Conservation (phyloP, 2,113 vertebrate species). For the Cavia aperea region DNA sequence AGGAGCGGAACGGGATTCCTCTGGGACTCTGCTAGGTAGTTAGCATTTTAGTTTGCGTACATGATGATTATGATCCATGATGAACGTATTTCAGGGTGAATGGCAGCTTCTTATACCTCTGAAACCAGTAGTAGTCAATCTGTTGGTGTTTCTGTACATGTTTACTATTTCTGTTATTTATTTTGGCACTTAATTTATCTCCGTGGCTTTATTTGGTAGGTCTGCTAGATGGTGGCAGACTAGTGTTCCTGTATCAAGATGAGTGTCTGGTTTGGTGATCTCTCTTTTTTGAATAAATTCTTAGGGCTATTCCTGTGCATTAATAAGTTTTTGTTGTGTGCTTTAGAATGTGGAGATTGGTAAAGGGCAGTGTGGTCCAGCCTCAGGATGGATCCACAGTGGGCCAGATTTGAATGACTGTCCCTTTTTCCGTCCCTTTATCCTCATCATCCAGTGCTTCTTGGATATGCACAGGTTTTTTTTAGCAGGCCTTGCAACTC, state of each 20-base stretch:
- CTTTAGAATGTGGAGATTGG: not conserved
- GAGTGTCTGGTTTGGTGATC: not conserved
- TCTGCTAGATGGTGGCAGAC: not conserved
- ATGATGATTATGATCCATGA: not conserved
- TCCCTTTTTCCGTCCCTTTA: not conserved
- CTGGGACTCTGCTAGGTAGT: not conserved
- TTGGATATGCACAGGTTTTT: not conserved
- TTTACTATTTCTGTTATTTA: not conserved
- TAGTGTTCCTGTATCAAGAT: not conserved
- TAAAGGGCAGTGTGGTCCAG: not conserved
- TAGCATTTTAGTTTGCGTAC: rapidly evolving
- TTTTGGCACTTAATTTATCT: not conserved
- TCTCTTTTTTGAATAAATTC: not conserved
- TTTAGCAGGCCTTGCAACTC: not conserved
- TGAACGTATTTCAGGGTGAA: not conserved
- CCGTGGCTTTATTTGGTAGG: not conserved
- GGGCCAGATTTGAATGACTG: not conserved
- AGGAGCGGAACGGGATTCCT: not conserved
- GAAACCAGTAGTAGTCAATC: constrained; percentile 6
- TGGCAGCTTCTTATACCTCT: constrained; percentile 8
- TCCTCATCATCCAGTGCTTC: not conserved
- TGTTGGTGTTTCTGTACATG: not conserved
- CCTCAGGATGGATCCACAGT: not conserved
- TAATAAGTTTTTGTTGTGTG: not conserved
- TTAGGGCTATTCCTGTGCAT: not conserved